Evolutionary conservation across 2,113 vertebrate genomes (phyloP), one percentile per base, ranked within the genome.

Genomic region (Electrona antarctica): DNA sequence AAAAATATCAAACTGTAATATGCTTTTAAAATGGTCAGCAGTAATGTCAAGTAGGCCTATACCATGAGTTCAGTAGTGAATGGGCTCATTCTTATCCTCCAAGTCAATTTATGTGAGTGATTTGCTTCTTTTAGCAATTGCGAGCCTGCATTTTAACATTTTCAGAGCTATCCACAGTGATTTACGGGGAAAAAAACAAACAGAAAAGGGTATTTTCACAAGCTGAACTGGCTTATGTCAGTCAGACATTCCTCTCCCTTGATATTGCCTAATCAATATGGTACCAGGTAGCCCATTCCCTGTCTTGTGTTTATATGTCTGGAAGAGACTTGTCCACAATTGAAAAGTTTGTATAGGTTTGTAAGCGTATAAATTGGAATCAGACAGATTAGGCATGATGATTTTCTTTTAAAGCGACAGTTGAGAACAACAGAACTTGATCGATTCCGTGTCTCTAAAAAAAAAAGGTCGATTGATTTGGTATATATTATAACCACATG

Each of bases 391-490:
- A 59, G 14, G 63, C 11, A 54, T 61, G 62, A 59, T 60, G 67
- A 0, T 8, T 47, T 56, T 69, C 58, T 64, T 58, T 64, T 15
- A n/a, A 52, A 52, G 51, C n/a, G 6, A 54, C 11, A 13, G n/a
- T n/a, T 54, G 51, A 13, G 51, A 33, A 69, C 66, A 80, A 64
- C 58, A 12, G 41, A 47, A 54, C 15, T 41, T 67, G 74, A 76
- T 81, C 74, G 46, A 54, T 33, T 77, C 41, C 51, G 41, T 54
- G 46, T 60, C 15, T 13, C 7, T 48, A 10, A 67, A 66, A 73
- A 67, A 66, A 73, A 9, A 13, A 62, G 5, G 8, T 65, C 33
- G 0, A 75, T 77, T 67, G 71, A 83, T 81, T 41, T 41, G 33
- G 3, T 77, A 73, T 46, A 49, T 52, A 51, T 73, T 14, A 0